Evolutionary conservation across 1,140 invertebrate genomes (phyloP).

Genomic region (Drosophila lacertosa): DNA sequence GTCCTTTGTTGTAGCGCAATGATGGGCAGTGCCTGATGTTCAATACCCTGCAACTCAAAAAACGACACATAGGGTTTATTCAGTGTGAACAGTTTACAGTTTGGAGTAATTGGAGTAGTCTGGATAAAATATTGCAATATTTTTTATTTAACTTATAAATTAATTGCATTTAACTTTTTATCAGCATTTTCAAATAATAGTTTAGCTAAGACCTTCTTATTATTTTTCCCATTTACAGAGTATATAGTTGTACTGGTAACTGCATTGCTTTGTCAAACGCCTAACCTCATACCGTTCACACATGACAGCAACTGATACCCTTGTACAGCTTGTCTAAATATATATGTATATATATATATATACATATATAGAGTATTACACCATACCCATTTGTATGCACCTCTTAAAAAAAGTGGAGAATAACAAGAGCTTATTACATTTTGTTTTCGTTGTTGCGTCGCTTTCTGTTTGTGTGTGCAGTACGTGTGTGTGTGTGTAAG

Average conservation of each 20-base stretch:
- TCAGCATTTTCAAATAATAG: neutral
- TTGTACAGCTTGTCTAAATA: constrained; percentile 29
- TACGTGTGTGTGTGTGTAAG: constrained; percentile 1
- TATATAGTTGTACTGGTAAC: too few relatives aligned
- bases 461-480: neutral
- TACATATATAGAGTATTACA: neutral
- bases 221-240: too few relatives aligned
- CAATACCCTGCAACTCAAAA: constrained; percentile 13
- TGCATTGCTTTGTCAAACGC: neutral
- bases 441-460: constrained; percentile 43
- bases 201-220: too few relatives aligned
- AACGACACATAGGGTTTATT: neutral
- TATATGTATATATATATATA: constrained; percentile 8
- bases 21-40: constrained; percentile 26
- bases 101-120: too few relatives aligned
- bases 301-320: constrained; percentile 8
- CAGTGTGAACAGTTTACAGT: too few relatives aligned
- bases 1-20: constrained; percentile 31
- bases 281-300: constrained; percentile 5
- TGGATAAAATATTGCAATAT: too few relatives aligned
- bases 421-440: constrained; percentile 52
- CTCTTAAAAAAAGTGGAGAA: constrained; percentile 9
- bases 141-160: too few relatives aligned
- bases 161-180: too few relatives aligned
- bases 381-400: constrained; percentile 32